Percentiles rank a stretch among this genome's conserved stretches.
Evolutionary conservation across 2,797 vertebrate species (phyloP).

Genomic region (Enteromius treurensis): DNA sequence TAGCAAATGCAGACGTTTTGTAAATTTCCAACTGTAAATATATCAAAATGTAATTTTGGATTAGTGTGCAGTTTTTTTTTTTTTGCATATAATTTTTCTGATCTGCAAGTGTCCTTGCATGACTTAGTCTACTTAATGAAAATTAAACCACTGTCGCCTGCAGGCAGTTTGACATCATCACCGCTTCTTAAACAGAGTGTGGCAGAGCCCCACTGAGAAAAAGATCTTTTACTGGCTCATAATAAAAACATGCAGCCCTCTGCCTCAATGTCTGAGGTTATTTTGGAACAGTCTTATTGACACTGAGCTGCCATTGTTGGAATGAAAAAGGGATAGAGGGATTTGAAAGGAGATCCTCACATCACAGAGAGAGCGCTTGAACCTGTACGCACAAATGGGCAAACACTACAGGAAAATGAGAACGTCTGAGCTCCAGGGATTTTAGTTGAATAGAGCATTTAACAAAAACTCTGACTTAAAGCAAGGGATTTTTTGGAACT

Average conservation of each 20-base stretch:
- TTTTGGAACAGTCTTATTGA: conserved; percentile 47
- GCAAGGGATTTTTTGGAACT: neutral
- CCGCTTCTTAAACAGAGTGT: conserved; percentile 32
- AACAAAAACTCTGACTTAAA: conserved; percentile 15
- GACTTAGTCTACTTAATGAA: conserved; percentile 34
- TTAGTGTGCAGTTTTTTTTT: too few species aligned
- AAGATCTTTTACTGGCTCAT: conserved; percentile 53
- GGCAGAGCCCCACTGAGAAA: conserved; percentile 47
- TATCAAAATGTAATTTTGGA: too few species aligned
- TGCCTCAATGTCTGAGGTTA: conserved; percentile 45
- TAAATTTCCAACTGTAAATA: too few species aligned
- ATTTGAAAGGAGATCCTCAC: conserved; percentile 27
- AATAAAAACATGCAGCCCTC: conserved; percentile 51
- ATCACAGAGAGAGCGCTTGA: conserved; percentile 15
- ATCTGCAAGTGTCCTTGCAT: conserved; percentile 21
- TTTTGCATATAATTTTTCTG: neutral
- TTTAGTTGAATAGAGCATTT: conserved; percentile 12
- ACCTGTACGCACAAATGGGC: conserved; percentile 24
- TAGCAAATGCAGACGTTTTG: neutral
- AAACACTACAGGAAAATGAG: conserved; percentile 37
- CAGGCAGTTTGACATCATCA: conserved; percentile 36
- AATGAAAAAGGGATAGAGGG: conserved; percentile 26
- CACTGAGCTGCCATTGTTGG: conserved; percentile 38
- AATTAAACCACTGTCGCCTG: conserved; percentile 45
- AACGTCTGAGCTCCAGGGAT: conserved; percentile 2